Base-by-base conservation (phyloP, 2,888 invertebrate genomes). In the Pegoplata infirma region DNA sequence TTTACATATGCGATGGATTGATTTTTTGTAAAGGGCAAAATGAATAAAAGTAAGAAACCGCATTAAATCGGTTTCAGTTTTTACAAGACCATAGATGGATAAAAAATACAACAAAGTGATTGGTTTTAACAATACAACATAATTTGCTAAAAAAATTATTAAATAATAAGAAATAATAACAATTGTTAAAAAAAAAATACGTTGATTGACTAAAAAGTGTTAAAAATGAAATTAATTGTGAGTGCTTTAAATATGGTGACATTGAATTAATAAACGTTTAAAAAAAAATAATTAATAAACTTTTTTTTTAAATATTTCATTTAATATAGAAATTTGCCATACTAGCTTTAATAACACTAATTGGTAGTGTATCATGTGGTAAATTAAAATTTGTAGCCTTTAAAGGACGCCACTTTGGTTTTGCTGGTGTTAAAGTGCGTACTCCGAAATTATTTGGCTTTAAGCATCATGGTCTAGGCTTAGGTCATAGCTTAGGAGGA, bases 391-490 rank as follows among this genome's bases (percentile, higher is more conserved):
- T 86, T 1, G 47, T 88, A 5, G 86, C 84, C 10, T 82, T 84
- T 14, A 88, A 87, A 19, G 82, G 86, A 6, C 88, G 86, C 1
- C 84, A 80, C 68, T 82, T 64, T 5, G 87, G 84, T 0, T 86
- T 86, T 68, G 63, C 84, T 6, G 83, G 82, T 4, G 49, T 86
- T 14, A 86, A 86, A 80, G 84, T 79, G 6, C 83, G 83, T n/a
- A 74, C 81, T 0, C 86, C 86, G 0, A 87, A 86, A 59, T 32
- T 87, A 10, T 63, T 86, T 36, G 87, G 87, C 0, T 81, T 87
- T 0, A 87, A 87, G 61, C 84, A 84, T 69, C 64, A 64, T 25
- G 58, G 58, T 7, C 25, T 49, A 16, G 84, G 75, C 1, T 75
- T 85, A 2, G 77, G 81, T 17, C 81, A 81, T 32, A 75, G 77